phyloP scores from a whole-genome alignment of 2,888 invertebrate species.

The Agrotis clavis region DNA sequence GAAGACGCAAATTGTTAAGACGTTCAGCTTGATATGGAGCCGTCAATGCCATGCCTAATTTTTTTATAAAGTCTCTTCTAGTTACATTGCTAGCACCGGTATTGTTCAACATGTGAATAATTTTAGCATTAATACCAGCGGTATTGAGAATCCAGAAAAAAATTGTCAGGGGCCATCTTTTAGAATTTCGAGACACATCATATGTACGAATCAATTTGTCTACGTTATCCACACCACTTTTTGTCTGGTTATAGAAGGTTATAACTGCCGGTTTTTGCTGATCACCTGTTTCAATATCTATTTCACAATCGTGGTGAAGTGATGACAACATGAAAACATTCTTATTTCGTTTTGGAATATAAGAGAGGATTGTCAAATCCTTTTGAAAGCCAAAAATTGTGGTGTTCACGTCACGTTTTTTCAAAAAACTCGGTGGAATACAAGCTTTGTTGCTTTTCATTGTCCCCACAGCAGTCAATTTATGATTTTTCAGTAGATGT shows the following conservation, averaged over 20 bases:
- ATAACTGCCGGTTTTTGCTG: background rate
- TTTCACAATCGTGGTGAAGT: background rate
- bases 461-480: conserved; percentile 1
- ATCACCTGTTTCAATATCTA: background rate
- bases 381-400: too few relatives aligned
- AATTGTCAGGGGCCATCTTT: background rate
- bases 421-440: background rate
- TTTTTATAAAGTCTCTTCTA: background rate
- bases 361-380: too few relatives aligned
- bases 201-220: background rate
- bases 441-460: too few relatives aligned
- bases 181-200: background rate
- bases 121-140: background rate
- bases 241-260: background rate
- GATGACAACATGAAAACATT: background rate
- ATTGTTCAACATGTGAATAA: background rate
- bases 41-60: background rate
- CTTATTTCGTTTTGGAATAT: too few relatives aligned
- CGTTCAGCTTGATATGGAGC: too few relatives aligned
- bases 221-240: background rate
- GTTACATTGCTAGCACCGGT: background rate
- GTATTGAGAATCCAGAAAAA: background rate
- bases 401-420: too few relatives aligned
- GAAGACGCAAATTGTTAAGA: too few relatives aligned
- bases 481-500: conserved; percentile 1